phyloP scores from a whole-genome alignment of 2,113 vertebrate species.

The Mustelus asterias region DNA sequence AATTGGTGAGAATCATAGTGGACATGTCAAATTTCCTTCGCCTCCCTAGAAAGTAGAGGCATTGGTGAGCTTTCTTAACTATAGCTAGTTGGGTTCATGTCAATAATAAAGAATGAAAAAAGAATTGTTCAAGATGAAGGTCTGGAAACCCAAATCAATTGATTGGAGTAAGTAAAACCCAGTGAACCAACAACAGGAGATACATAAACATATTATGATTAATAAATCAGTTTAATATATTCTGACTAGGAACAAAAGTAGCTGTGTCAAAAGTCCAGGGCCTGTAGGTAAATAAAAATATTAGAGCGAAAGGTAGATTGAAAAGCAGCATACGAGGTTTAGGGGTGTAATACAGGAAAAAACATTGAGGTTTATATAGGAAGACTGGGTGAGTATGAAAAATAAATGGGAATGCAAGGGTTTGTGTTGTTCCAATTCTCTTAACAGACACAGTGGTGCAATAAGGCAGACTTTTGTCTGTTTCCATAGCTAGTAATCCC shows the following conservation, averaged over 20 bases:
- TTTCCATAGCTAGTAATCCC: too few relatives aligned
- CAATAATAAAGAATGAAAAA: not conserved
- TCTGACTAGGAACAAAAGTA: not conserved
- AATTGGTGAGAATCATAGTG: too few relatives aligned
- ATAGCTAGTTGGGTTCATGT: not conserved
- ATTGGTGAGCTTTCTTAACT: too few relatives aligned
- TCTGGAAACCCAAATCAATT: not conserved
- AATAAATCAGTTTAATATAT: not conserved
- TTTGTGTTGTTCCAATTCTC: not conserved
- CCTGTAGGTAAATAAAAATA: not conserved
- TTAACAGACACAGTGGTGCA: too few relatives aligned
- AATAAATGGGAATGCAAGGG: not conserved
- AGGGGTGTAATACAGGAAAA: not conserved
- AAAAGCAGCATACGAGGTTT: not conserved
- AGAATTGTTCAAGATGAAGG: not conserved
- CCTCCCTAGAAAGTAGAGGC: too few relatives aligned
- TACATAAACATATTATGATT: not conserved
- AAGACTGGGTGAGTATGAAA: not conserved
- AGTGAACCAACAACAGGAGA: not conserved
- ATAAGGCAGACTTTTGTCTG: too few relatives aligned
- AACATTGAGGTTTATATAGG: not conserved
- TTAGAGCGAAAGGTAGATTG: not conserved
- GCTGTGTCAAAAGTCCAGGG: not conserved
- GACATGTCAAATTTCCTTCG: too few relatives aligned
- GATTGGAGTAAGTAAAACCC: not conserved